Conservation (phyloP, 2,113 vertebrate genomes). For the Macroglossus sobrinus region DNA sequence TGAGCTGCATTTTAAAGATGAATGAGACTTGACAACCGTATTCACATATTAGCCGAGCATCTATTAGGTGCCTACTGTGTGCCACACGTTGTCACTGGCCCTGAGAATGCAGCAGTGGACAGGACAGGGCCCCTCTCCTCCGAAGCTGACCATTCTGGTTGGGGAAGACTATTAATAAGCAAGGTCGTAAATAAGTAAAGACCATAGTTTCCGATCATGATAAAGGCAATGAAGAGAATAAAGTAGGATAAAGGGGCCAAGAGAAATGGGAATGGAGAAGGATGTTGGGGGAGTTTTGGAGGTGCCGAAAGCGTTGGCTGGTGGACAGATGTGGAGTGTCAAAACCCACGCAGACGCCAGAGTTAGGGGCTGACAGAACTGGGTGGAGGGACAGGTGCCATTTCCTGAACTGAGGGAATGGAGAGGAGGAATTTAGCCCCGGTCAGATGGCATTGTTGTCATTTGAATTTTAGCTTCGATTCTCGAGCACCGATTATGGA, state of each 20-base stretch:
- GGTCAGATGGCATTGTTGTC: neutral
- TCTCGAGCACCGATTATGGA: neutral
- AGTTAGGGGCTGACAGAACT: neutral
- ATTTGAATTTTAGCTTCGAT: neutral
- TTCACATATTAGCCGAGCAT: neutral
- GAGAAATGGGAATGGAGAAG: neutral
- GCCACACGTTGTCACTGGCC: neutral
- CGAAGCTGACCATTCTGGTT: neutral
- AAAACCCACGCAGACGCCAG: neutral
- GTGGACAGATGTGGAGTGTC: neutral
- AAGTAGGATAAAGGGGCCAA: neutral
- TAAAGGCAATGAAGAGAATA: neutral
- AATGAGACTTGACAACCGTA: neutral
- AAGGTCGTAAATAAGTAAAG: neutral
- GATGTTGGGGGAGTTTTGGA: fast-evolving
- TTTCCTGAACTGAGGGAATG: neutral
- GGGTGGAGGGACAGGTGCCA: fast-evolving
- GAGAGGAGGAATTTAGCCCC: neutral
- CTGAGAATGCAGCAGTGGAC: neutral
- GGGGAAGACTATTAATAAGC: neutral
- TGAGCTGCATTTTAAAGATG: neutral
- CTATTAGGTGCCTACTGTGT: neutral
- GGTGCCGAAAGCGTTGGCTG: neutral
- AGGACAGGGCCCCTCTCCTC: neutral
- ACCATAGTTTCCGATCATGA: neutral